These are phyloP conservation scores for Leucania comma DNA, from an alignment of 2,888 invertebrate species.

Conservation along the genomic window DNA sequence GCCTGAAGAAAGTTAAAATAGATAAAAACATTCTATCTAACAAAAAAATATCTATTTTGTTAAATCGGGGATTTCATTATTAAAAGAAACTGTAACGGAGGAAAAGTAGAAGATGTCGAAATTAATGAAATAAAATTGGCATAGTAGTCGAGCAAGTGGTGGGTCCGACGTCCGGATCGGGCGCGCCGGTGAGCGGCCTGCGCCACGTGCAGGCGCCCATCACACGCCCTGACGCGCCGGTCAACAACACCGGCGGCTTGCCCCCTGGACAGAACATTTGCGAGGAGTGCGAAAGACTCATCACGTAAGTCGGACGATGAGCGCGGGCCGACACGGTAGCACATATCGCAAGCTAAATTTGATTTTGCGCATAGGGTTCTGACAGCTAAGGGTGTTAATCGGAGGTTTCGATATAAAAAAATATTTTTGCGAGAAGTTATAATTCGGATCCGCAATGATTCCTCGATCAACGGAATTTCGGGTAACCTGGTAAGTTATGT, in stretches of 20 bases:
- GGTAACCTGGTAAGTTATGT: conserved; percentile 44
- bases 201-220: conserved; percentile 95
- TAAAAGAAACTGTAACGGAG: neutral
- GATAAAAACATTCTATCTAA: neutral
- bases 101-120: conserved; percentile 48
- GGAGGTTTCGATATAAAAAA: conserved; percentile 15
- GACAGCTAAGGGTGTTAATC: conserved; percentile 31
- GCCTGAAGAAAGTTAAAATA: neutral
- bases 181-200: conserved; percentile 89
- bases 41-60: neutral
- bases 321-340: conserved; percentile 92
- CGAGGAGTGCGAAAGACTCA: conserved; percentile 98
- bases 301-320: conserved; percentile 97
- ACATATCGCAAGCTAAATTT: conserved; percentile 82
- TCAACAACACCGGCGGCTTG: conserved; percentile 93
- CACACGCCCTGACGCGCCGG: conserved; percentile 91
- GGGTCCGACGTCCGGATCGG: conserved; percentile 74
- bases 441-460: conserved; percentile 35
- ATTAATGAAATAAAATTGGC: conserved; percentile 75
- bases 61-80: neutral
- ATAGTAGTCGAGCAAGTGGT: conserved; percentile 75
- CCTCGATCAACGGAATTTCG: conserved; percentile 15
- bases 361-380: conserved; percentile 61
- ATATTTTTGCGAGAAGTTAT: conserved; percentile 4
- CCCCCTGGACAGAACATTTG: conserved; percentile 98